phyloP scores from a whole-genome alignment of 2,797 vertebrate species.

The Propithecus deckenii region DNA sequence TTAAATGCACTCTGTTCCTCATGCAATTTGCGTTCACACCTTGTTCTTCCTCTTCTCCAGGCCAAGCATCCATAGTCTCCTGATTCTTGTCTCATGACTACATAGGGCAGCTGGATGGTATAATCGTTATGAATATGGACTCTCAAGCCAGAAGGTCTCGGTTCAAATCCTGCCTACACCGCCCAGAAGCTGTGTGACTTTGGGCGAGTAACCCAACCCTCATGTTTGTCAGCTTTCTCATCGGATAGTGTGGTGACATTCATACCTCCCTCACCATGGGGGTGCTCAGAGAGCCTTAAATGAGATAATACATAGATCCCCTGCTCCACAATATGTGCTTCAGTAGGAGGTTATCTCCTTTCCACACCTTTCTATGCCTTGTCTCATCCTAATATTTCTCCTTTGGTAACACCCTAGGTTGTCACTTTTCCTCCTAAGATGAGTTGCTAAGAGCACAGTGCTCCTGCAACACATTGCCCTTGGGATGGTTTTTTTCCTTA shows the following conservation, averaged over 20 bases:
- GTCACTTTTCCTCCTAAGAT: not conserved
- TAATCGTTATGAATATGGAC: not conserved
- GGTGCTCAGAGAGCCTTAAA: not conserved
- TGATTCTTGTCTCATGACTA: not conserved
- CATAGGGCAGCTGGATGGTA: not conserved
- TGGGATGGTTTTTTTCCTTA: not conserved
- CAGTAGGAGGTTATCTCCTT: not conserved
- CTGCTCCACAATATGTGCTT: too few relatives aligned
- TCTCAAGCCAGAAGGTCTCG: not conserved
- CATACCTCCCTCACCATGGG: not conserved
- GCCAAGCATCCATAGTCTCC: not conserved
- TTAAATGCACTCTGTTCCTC: fast-evolving
- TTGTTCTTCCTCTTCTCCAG: not conserved
- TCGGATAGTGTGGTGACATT: not conserved
- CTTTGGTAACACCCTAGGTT: not conserved
- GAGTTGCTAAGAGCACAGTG: not conserved
- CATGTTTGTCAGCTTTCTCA: not conserved
- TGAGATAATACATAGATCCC: not conserved
- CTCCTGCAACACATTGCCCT: not conserved
- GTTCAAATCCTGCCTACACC: not conserved
- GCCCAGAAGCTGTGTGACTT: not conserved
- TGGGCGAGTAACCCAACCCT: not conserved
- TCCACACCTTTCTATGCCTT: not conserved
- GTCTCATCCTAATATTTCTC: not conserved
- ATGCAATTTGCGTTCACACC: not conserved